Base-by-base conservation (phyloP, 2,113 vertebrate genomes). In the Hypocryptadius cinnamomeus region DNA sequence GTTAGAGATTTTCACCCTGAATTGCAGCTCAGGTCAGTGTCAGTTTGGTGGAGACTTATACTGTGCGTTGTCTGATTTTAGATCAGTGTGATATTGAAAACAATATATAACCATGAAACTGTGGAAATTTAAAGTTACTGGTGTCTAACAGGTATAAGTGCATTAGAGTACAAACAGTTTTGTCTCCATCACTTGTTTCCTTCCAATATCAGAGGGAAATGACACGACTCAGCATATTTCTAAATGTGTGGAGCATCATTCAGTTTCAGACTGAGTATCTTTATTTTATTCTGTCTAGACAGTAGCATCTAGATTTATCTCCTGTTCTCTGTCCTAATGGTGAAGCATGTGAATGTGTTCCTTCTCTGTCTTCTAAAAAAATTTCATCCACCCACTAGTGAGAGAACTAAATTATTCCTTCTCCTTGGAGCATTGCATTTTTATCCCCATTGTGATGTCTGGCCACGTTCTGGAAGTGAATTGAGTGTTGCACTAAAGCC, bases 1-100 rank as follows among this genome's bases (percentile, higher is more conserved):
- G 51, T 74, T 92, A 91, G 22, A 95, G 78, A 91, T 87, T 93
- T 93, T 92, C 59, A 82, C 53, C 69, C 83, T 84, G 89, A 93
- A 69, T 86, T 90, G 28, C 37, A 63, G 30, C 63, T 93, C 37
- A 28, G 87, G 87, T 91, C 93, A 71, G 69, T 56, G 69, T 79
- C 86, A 51, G 33, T 93, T 95, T 90, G 84, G 68, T 48, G 37
- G 60, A 93, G 77, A 64, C 51, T 86, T 92, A 71, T 1, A 30
- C 23, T 0, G 0, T 50, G 31, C 1, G 2, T 51, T 90, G 57
- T 28, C 51, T 88, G 65, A 68, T 90, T 96, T 94, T 93, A 92
- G 65, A 78, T 78, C 48, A 65, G 18, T 27, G 25, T 53, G n/a
- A 42, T 68, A 73, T 68, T 83, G 57, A 64, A 90, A 89, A 60